phyloP scores from a whole-genome alignment of 2,113 vertebrate genomes.

The Proteles cristata region DNA sequence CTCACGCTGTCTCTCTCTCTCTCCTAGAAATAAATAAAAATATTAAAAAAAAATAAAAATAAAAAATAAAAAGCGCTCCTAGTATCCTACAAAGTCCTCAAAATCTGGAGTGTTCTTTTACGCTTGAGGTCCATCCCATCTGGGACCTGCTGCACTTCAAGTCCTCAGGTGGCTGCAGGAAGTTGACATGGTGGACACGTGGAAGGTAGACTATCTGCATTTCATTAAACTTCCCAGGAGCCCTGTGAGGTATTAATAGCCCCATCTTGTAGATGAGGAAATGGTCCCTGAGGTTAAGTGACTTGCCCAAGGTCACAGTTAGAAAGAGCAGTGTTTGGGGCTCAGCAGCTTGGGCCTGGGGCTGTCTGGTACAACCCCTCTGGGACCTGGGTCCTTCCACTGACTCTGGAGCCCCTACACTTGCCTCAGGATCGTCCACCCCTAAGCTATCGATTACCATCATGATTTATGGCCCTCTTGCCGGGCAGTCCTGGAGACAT shows the following conservation, averaged over 20 bases:
- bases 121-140: accelerated
- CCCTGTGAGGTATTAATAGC: neutral
- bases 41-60: too few relatives aligned
- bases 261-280: neutral
- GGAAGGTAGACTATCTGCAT: neutral
- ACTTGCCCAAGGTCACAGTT: neutral
- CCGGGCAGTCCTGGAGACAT: constrained; percentile 62
- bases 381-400: neutral
- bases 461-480: constrained; percentile 75
- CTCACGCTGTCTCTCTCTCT: too few relatives aligned
- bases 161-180: accelerated
- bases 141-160: neutral
- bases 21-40: too few relatives aligned
- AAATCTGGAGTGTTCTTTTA: neutral
- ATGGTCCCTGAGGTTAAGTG: neutral
- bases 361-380: accelerated
- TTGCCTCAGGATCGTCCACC: neutral
- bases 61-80: neutral
- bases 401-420: neutral
- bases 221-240: neutral
- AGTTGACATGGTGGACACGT: neutral
- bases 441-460: constrained; percentile 69
- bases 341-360: too few relatives aligned
- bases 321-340: neutral
- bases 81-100: accelerated